Evolutionary conservation across 2,113 vertebrate species (phyloP), one percentile per base, ranked within the genome.

Genomic region (Pituophis catenifer): DNA sequence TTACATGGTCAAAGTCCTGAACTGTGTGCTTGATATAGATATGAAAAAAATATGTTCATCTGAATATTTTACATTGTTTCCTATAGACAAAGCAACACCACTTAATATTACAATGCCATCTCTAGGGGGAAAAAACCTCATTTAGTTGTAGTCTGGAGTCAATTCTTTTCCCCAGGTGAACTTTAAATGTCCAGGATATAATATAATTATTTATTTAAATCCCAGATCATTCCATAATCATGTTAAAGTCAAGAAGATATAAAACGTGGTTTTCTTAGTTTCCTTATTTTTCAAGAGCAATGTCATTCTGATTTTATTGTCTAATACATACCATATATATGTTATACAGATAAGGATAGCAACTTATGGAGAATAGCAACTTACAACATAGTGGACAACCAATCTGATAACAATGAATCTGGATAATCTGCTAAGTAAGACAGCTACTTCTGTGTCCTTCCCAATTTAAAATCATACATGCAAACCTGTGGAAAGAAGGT

Each of bases 231-330:
- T 0, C 24, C 23, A 10, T n/a, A 59, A 26, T 53, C 59, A 17
- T 0, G 0, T 1, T 57, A 23, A 48, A 91, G 89, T 0, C 0
- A 93, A 11, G 17, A 88, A 91, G n/a, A 93, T 3, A 0, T 0
- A n/a, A 19, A 5, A 1, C 4, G 1, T 70, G 7, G 19, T 21
- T 19, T 19, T 38, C 17, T 38, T 19, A 2, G 12, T 38, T 81
- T 81, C 33, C 24, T 9, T 12, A 44, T 65, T 33, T 90, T 88
- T 33, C 88, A 4, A 57, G 0, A 24, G 70, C 19, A 92, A n/a
- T 59, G 55, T 0, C 19, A 4, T 81, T 89, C 65, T 0, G 65
- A 88, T 3, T 89, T 58, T 70, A 91, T 19, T 93, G 65, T 21
- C 38, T 0, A 88, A 91, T 33, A 55, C 75, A 90, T 0, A 33